These are phyloP conservation scores for Proctacanthus coquilletti DNA, from an alignment of 1,140 invertebrate genomes.

Conservation along the genomic window DNA sequence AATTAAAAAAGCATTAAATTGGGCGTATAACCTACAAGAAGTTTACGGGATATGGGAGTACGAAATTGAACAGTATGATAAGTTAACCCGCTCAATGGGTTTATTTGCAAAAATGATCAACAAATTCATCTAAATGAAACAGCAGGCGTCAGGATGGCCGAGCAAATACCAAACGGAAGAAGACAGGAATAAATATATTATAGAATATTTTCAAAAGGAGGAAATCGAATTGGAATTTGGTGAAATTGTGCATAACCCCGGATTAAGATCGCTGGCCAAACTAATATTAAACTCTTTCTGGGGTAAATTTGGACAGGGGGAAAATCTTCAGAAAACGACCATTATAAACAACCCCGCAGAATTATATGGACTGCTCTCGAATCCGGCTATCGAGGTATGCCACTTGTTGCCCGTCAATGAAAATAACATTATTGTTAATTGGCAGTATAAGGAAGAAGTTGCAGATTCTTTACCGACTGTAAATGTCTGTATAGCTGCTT, in stretches of 20 bases:
- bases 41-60: background rate
- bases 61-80: no score
- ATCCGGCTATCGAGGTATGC: slow-evolving; percentile 9
- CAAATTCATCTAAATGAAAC: no score
- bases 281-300: slow-evolving; percentile 1
- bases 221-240: background rate
- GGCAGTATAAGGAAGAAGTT: slow-evolving; percentile 10
- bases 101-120: no score
- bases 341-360: background rate
- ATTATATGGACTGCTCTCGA: background rate
- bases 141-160: no score
- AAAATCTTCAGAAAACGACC: background rate
- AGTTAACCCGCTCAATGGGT: background rate
- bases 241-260: background rate
- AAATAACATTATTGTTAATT: slow-evolving; percentile 13
- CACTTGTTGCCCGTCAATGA: slow-evolving; percentile 12
- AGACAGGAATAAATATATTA: background rate
- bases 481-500: slow-evolving; percentile 26
- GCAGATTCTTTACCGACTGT: slow-evolving; percentile 6
- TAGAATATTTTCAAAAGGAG: background rate
- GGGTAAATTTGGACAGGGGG: slow-evolving; percentile 1
- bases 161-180: background rate
- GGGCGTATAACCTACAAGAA: background rate
- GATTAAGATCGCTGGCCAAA: background rate
- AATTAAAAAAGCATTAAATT: background rate